phyloP scores from a whole-genome alignment of 2,113 vertebrate species.

The Oncorhynchus keta region DNA sequence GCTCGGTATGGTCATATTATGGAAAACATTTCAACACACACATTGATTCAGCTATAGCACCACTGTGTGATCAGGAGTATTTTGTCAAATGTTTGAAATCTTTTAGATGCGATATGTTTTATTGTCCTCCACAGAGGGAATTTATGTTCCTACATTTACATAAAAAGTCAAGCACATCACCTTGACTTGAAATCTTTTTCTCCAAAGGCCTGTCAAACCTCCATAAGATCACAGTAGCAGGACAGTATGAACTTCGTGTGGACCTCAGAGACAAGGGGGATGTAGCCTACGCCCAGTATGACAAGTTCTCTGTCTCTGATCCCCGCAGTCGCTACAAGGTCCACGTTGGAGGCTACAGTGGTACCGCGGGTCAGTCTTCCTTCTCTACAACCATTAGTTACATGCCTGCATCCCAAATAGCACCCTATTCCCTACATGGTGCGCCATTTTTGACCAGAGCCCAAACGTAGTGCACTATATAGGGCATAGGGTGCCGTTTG shows the following conservation, averaged over 20 bases:
- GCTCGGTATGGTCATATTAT: constrained; percentile 78
- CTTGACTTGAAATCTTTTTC: not conserved
- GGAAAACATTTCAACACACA: not conserved
- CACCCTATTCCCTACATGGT: no score
- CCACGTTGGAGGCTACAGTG: constrained; percentile 89
- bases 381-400: not conserved
- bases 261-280: constrained; percentile 87
- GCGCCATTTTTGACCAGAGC: no score
- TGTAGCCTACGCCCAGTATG: constrained; percentile 85
- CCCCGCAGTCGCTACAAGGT: constrained; percentile 86
- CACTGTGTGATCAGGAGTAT: no score
- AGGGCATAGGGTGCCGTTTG: no score
- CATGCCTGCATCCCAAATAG: not conserved
- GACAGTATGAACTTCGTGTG: constrained; percentile 91
- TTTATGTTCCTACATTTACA: no score
- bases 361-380: constrained; percentile 83
- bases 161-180: no score
- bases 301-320: constrained; percentile 87
- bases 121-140: no score
- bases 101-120: no score
- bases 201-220: constrained; percentile 87
- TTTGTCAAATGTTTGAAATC: not conserved
- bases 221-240: constrained; percentile 89
- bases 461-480: no score
- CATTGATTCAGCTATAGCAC: no score